Base-by-base conservation (phyloP, 2,888 invertebrate genomes). In the Phorcus lineatus region DNA sequence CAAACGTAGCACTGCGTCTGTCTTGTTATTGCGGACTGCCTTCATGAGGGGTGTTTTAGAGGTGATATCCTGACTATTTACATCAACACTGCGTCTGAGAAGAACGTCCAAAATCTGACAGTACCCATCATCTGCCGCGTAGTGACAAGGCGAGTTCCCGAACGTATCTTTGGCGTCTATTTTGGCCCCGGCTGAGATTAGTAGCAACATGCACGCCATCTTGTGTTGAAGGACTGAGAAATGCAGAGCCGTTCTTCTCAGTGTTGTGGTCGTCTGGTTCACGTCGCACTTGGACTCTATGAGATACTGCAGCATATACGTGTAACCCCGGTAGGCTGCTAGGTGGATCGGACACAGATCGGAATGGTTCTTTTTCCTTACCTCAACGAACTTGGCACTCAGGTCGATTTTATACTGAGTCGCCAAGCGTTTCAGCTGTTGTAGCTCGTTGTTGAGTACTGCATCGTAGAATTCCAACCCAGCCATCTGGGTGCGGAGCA, bases 31-130 rank as follows among this genome's bases (percentile, higher is more conserved):
- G n/a, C 93, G 84, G 2, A 92, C 92, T 0, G 93, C 92, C 83
- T 93, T 93, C 92, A 93, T 93, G 66, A 92, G 87, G 4, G 93
- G 92, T 40, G 93, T 93, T 82, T 93, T 93, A 22, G 91, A 91
- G 31, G 93, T 93, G 70, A 93, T 93, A 79, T 93, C 93, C 82
- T 92, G 91, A 40, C 90, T 91, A 84, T 93, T 91, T 36, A 92
- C 90, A 79, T 92, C 90, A 11, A 91, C 91, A 40, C 90, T 90
- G 54, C 92, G 90, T 17, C 90, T 87, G 54, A 92, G 89, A 6
- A 93, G 83, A 11, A 92, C 91, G 79, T 92, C 91, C 16, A 93
- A 83, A 40, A 93, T 91, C 82, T 91, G 91, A 79, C 90, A 90
- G 82, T 92, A 90, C 16, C 93, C 93, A 81, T 93, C 92, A 79